phyloP scores from a whole-genome alignment of 1,140 invertebrate genomes.

The Oedothorax gibbosus region DNA sequence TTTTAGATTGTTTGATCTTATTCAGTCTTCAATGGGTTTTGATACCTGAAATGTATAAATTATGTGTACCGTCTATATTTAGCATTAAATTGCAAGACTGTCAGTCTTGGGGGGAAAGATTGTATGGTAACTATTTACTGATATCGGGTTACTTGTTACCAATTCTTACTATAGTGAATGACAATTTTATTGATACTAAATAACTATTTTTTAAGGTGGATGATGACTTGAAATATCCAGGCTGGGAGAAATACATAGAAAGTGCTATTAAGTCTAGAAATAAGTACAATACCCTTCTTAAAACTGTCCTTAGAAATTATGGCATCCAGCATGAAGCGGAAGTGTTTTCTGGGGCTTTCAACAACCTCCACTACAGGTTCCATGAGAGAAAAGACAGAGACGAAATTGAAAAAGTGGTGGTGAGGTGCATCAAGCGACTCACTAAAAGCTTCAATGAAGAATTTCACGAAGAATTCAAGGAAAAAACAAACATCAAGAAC shows the following conservation, averaged over 20 bases:
- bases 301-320: constrained; percentile 45
- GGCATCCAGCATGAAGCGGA: constrained; percentile 51
- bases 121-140: too few relatives aligned
- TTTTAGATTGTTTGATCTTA: too few relatives aligned
- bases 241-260: constrained; percentile 60
- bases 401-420: constrained; percentile 48
- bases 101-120: too few relatives aligned
- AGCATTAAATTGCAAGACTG: too few relatives aligned
- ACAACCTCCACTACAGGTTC: constrained; percentile 39
- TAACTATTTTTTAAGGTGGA: constrained; percentile 38
- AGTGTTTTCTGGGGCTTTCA: constrained; percentile 45
- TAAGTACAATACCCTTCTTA: constrained; percentile 28
- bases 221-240: constrained; percentile 49
- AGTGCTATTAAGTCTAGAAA: constrained; percentile 41
- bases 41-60: too few relatives aligned
- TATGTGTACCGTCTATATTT: too few relatives aligned
- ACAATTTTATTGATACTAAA: too few relatives aligned
- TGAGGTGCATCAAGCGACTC: constrained; percentile 22
- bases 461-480: constrained; percentile 45
- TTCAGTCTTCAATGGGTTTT: too few relatives aligned
- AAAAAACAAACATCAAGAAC: background rate
- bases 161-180: too few relatives aligned
- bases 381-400: constrained; percentile 40
- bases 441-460: constrained; percentile 36
- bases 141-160: too few relatives aligned